Conservation (phyloP, 2,888 invertebrate genomes). For the Antheraea yamamai region DNA sequence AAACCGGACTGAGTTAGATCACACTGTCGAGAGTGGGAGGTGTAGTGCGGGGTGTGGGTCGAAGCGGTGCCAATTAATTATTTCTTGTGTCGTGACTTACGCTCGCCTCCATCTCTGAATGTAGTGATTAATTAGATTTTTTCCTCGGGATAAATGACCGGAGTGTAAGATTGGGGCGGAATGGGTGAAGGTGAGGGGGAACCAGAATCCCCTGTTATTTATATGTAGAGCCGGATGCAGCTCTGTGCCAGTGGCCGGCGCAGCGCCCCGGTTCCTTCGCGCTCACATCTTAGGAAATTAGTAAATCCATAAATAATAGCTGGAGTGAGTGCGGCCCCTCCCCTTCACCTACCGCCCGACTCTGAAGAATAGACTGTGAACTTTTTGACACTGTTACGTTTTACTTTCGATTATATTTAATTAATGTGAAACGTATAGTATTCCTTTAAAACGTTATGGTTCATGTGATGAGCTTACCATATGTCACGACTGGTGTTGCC, state of each 20-base stretch:
- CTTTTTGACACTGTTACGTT: no score
- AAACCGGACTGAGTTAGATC: slow-evolving; percentile 31
- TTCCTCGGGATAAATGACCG: slow-evolving; percentile 56
- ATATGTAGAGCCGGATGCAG: slow-evolving; percentile 35
- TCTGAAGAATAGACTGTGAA: no score
- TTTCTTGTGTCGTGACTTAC: slow-evolving; percentile 69
- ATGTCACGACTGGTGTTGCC: no score
- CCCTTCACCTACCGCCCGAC: no score
- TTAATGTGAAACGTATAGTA: no score
- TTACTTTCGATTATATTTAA: no score
- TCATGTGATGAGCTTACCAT: no score
- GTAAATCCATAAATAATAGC: slow-evolving; percentile 30
- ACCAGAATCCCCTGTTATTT: slow-evolving; percentile 45
- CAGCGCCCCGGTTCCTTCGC: slow-evolving; percentile 1
- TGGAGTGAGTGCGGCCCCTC: slow-evolving; percentile 25
- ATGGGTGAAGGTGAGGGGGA: slow-evolving; percentile 27
- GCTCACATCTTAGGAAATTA: slow-evolving; percentile 28
- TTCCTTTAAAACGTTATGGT: no score
- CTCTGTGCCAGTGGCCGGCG: slow-evolving; percentile 8
- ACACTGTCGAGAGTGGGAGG: slow-evolving; percentile 22
- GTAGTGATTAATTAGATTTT: slow-evolving; percentile 73
- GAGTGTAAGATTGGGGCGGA: slow-evolving; percentile 24
- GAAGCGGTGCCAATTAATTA: slow-evolving; percentile 57
- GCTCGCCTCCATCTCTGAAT: slow-evolving; percentile 64
- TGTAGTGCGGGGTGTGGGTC: slow-evolving; percentile 12